These are phyloP conservation scores for Gortyna flavago DNA, from an alignment of 2,888 invertebrate species.

Conservation along the genomic window DNA sequence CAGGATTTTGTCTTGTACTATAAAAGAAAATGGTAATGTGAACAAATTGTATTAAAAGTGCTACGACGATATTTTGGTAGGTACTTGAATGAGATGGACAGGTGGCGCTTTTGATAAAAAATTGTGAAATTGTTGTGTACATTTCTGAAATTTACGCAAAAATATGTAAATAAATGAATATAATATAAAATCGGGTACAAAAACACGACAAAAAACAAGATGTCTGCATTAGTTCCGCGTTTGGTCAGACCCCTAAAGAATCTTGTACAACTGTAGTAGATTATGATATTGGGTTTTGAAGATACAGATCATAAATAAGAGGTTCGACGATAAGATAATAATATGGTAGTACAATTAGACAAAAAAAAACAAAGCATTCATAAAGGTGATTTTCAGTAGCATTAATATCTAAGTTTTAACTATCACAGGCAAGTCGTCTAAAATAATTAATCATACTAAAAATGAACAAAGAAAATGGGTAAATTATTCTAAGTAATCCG, in stretches of 20 bases:
- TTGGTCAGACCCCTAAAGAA: too few relatives aligned
- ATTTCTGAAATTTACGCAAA: not conserved
- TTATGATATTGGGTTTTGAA: not conserved
- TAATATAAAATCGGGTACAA: not conserved
- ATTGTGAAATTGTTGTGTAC: not conserved
- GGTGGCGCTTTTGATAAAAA: not conserved
- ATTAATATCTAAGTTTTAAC: not conserved
- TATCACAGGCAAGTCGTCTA: not conserved
- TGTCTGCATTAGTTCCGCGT: too few relatives aligned
- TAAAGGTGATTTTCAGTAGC: not conserved
- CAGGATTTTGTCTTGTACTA: conserved; percentile 82
- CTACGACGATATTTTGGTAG: not conserved
- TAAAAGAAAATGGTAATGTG: conserved; percentile 44
- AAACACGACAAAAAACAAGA: not conserved
- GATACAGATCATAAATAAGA: not conserved
- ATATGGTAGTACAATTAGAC: too few relatives aligned
- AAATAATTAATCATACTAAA: not conserved
- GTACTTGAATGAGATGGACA: not conserved
- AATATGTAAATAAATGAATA: too few relatives aligned
- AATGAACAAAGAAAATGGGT: too few relatives aligned
- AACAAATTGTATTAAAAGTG: not conserved
- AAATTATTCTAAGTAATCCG: not conserved
- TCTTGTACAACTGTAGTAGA: too few relatives aligned
- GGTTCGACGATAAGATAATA: not conserved
- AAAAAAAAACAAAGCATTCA: not conserved